These are phyloP conservation scores for Lycophotia porphyrea DNA, from an alignment of 2,888 invertebrate species.

Conservation along the genomic window DNA sequence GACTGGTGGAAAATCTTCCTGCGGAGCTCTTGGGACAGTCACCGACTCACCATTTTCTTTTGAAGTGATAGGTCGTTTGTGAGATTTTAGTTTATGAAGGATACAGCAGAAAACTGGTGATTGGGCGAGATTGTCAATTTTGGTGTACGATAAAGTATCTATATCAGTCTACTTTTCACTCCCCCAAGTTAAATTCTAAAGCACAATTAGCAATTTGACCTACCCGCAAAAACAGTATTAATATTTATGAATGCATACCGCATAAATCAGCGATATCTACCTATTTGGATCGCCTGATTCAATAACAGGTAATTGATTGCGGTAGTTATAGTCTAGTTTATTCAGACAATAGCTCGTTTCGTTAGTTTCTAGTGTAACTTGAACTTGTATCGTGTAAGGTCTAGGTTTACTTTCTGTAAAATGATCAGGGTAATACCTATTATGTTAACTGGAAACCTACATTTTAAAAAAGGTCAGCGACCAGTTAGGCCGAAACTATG, in stretches of 20 bases:
- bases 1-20: neutral
- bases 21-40: neutral
- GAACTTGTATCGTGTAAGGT: neutral
- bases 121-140: neutral
- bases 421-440: neutral
- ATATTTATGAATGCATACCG: slow-evolving; percentile 47
- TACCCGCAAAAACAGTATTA: slow-evolving; percentile 33
- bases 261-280: slow-evolving; percentile 55
- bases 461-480: neutral
- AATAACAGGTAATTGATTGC: slow-evolving; percentile 46
- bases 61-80: neutral
- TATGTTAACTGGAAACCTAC: neutral
- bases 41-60: neutral
- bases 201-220: slow-evolving; percentile 33
- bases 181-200: neutral
- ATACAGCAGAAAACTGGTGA: neutral
- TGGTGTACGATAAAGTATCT: neutral
- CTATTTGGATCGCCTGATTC: slow-evolving; percentile 20
- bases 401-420: neutral
- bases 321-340: neutral
- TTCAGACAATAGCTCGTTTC: slow-evolving; percentile 21
- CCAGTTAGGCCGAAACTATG: neutral
- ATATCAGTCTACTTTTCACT: neutral
- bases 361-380: slow-evolving; percentile 14
- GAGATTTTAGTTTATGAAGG: neutral